These are phyloP conservation scores for Pheosia gnoma DNA, from an alignment of 2,888 invertebrate species.

Conservation along the genomic window DNA sequence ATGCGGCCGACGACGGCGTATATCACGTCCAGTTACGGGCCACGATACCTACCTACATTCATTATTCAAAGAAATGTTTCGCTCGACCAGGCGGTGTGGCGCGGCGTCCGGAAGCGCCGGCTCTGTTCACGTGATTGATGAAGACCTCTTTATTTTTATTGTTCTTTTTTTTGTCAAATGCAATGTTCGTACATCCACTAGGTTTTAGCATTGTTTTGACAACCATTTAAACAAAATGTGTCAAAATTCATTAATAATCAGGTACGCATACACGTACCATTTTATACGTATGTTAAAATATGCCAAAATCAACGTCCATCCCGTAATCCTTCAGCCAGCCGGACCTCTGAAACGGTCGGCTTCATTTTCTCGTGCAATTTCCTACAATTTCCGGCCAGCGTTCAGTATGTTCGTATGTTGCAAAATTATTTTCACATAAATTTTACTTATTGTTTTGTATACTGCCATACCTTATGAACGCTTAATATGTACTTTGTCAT, in stretches of 20 bases:
- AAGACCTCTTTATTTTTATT: slow-evolving; percentile 75
- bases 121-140: slow-evolving; percentile 82
- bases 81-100: slow-evolving; percentile 70
- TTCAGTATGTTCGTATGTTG: slow-evolving; percentile 72
- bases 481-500: too few relatives aligned
- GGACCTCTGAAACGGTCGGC: slow-evolving; percentile 75
- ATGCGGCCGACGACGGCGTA: slow-evolving; percentile 83
- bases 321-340: slow-evolving; percentile 42
- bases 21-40: slow-evolving; percentile 84
- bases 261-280: too few relatives aligned
- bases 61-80: slow-evolving; percentile 85
- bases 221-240: background rate
- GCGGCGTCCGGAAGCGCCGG: slow-evolving; percentile 73
- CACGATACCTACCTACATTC: slow-evolving; percentile 82
- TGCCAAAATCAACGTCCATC: slow-evolving; percentile 37
- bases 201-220: slow-evolving; percentile 10
- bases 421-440: slow-evolving; percentile 71
- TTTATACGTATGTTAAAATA: slow-evolving; percentile 17
- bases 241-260: too few relatives aligned
- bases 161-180: slow-evolving; percentile 60
- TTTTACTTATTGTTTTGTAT: slow-evolving; percentile 16
- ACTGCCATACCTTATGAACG: background rate
- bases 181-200: slow-evolving; percentile 39
- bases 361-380: slow-evolving; percentile 84
- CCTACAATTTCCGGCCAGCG: slow-evolving; percentile 82